A percentile compares a stretch with the other conserved stretches of the same genome.
Conservation (phyloP, 2,113 vertebrate species). For the Ahaetulla prasina region DNA sequence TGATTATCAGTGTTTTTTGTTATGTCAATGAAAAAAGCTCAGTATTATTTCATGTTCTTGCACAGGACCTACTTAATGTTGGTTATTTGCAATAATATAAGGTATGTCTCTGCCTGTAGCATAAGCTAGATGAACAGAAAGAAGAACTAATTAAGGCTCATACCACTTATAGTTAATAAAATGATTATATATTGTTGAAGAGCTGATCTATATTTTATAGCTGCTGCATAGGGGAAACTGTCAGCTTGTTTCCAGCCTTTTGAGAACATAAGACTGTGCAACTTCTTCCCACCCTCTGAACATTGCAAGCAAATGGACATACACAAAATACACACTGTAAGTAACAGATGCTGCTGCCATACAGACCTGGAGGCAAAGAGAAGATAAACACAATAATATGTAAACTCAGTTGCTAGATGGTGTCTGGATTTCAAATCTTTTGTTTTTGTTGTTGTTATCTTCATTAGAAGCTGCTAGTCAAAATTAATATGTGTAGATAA, state of each 20-base stretch:
- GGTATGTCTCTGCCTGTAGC: slow-evolving; percentile 14
- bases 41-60: accelerated
- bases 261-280: slow-evolving; percentile 14
- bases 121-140: slow-evolving; percentile 8
- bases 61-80: slow-evolving; percentile 1
- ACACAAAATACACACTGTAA: neutral
- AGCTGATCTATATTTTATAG: slow-evolving; percentile 41
- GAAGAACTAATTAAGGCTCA: slow-evolving; percentile 20
- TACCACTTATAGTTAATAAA: slow-evolving; percentile 18
- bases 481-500: slow-evolving; percentile 25
- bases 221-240: neutral
- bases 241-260: slow-evolving; percentile 33
- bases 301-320: neutral
- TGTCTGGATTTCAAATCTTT: neutral
- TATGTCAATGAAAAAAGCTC: neutral
- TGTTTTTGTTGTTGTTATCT: neutral
- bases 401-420: neutral
- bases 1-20: neutral
- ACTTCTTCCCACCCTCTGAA: neutral
- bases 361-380: slow-evolving; percentile 5
- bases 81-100: slow-evolving; percentile 9
- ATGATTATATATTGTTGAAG: slow-evolving; percentile 1
- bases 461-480: neutral
- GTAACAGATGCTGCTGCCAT: neutral
- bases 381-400: neutral